These are phyloP conservation scores for Lamellibrachia columna DNA, from an alignment of 2,888 invertebrate genomes.

Conservation along the genomic window DNA sequence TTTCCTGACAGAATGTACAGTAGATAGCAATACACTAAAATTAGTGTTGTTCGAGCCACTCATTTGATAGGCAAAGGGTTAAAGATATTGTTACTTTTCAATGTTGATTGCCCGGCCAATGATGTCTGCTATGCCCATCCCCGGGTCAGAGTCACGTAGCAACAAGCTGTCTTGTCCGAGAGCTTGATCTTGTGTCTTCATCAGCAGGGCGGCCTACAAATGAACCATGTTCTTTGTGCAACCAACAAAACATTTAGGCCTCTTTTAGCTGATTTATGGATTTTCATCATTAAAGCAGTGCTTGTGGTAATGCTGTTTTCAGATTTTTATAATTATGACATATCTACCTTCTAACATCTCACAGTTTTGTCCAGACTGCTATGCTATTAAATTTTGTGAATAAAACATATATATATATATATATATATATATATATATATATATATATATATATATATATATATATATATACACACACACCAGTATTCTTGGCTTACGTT, in stretches of 20 bases:
- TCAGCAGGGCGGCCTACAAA: slow-evolving; percentile 54
- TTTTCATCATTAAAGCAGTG: neutral
- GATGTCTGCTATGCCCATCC: slow-evolving; percentile 54
- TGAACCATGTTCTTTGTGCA: neutral
- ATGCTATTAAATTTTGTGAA: too few relatives aligned
- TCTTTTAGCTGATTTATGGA: too few relatives aligned
- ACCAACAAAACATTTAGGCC: neutral
- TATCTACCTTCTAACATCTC: too few relatives aligned
- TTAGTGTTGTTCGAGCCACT: neutral
- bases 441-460: too few relatives aligned
- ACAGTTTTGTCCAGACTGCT: too few relatives aligned
- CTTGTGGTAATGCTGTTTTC: too few relatives aligned
- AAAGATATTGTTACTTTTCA: slow-evolving; percentile 45
- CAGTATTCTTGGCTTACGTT: too few relatives aligned
- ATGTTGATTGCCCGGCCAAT: slow-evolving; percentile 53
- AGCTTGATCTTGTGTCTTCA: slow-evolving; percentile 57
- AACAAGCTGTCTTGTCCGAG: slow-evolving; percentile 49
- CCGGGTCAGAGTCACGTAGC: slow-evolving; percentile 37
- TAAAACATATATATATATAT: too few relatives aligned
- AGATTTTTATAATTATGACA: too few relatives aligned
- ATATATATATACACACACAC: too few relatives aligned
- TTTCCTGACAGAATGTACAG: too few relatives aligned
- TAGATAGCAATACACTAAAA: neutral
- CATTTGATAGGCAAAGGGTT: neutral
- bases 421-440: too few relatives aligned